Conservation (phyloP, 2,113 vertebrate species). For the Phyllopteryx taeniolatus region DNA sequence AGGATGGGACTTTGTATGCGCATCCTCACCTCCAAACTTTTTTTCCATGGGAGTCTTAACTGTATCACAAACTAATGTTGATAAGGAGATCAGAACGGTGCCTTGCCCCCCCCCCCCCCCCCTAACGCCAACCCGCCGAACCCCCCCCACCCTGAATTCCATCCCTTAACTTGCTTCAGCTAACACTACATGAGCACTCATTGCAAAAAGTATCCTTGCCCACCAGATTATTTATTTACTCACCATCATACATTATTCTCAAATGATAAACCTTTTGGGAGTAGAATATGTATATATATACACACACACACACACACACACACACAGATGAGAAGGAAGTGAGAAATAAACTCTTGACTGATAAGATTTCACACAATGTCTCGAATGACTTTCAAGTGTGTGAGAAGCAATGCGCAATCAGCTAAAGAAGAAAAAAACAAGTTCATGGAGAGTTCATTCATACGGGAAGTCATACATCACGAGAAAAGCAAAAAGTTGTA, state of each 20-base stretch:
- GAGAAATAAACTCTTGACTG: not conserved
- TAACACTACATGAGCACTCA: slow-evolving; percentile 21
- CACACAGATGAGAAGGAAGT: not conserved
- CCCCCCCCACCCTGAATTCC: not conserved
- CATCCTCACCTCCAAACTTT: slow-evolving; percentile 53
- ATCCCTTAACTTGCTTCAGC: slow-evolving; percentile 29
- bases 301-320: too few relatives aligned
- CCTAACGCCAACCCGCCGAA: not conserved
- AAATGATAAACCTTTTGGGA: not conserved
- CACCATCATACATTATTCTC: slow-evolving; percentile 9
- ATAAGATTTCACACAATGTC: not conserved
- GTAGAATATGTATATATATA: not conserved
- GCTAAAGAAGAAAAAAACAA: too few relatives aligned
- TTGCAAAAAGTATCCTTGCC: slow-evolving; percentile 52
- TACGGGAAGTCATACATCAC: too few relatives aligned
- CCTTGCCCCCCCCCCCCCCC: slow-evolving; percentile 58
- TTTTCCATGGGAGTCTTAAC: slow-evolving; percentile 74
- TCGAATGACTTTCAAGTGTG: not conserved
- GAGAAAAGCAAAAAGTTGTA: too few relatives aligned
- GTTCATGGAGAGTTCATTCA: too few relatives aligned
- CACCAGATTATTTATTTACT: slow-evolving; percentile 75
- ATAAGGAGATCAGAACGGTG: slow-evolving; percentile 74
- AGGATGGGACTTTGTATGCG: slow-evolving; percentile 37
- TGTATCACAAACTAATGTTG: slow-evolving; percentile 59
- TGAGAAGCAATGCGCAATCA: not conserved